Evolutionary conservation across 1,140 invertebrate genomes (phyloP).

Genomic region (Papilio machaon): DNA sequence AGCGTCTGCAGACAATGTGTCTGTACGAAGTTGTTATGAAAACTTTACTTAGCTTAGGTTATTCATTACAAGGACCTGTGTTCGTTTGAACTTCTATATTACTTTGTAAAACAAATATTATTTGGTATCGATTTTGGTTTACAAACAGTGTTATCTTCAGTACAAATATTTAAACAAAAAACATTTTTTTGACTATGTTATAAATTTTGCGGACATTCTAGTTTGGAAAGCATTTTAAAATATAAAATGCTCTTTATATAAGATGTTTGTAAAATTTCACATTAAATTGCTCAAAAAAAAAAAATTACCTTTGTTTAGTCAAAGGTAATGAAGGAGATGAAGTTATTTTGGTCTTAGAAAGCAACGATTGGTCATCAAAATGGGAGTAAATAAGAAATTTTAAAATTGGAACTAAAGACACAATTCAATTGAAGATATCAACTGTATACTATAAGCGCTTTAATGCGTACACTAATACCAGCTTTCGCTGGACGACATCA

Average conservation of each 20-base stretch:
- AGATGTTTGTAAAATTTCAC: too few relatives aligned
- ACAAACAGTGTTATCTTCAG: neutral
- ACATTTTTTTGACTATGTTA: too few relatives aligned
- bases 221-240: too few relatives aligned
- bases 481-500: neutral
- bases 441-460: neutral
- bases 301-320: too few relatives aligned
- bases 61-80: slow-evolving; percentile 10
- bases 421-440: slow-evolving; percentile 1
- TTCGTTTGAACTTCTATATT: neutral
- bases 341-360: too few relatives aligned
- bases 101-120: neutral
- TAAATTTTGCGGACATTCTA: too few relatives aligned
- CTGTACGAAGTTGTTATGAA: slow-evolving; percentile 2
- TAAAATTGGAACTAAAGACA: neutral
- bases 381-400: too few relatives aligned
- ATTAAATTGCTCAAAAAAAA: too few relatives aligned
- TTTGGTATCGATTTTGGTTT: neutral
- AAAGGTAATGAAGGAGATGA: too few relatives aligned
- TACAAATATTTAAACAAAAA: neutral
- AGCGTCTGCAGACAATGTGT: slow-evolving; percentile 25
- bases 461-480: neutral
- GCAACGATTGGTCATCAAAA: too few relatives aligned
- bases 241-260: too few relatives aligned
- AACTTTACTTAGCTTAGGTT: neutral